Base-by-base conservation (phyloP, 2,888 invertebrate genomes). In the Cecidostiba fungosa region DNA sequence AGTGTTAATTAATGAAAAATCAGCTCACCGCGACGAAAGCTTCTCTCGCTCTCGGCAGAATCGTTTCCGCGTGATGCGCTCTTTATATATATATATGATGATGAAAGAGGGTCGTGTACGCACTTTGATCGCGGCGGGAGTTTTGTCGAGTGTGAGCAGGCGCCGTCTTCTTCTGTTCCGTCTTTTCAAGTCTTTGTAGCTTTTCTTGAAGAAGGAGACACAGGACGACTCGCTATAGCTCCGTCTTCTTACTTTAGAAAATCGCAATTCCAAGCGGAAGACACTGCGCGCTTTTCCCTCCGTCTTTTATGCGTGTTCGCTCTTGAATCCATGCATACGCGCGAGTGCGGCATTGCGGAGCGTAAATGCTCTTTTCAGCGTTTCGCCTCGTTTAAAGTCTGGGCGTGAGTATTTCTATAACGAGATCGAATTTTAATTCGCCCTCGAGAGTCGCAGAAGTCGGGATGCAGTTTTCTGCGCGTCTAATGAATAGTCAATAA, bases 111-210 rank as follows among this genome's bases (percentile, higher is more conserved):
- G 16, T 74, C 47, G 29, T 10, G 5, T 36, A 16, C 74, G n/a
- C 16, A 29, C 74, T 74, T 74, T 74, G 74, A 74, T 74, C 29
- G 47, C 23, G 14, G 47, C 19, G 26, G 5, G 72, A 26, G 6
- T 23, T 23, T 47, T 23, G 73, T 73, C 26, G 47, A 26, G 47
- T 47, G 26, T 54, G 39, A 70, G 14, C 16, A 23, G 8, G 16
- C 47, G 26, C 73, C 73, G 23, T 12, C 73, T 47, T 47, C 19
- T 73, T 74, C 74, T 29, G 43, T 74, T 43, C n/a, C 47, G 14
- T 26, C 66, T 66, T 66, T 66, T 66, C 66, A 66, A 66, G 66
- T 59, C 74, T 74, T 74, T 74, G 74, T 50, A 47, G 74, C 74
- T 50, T 74, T 74, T 74, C 47, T 74, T 12, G 26, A 29, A 23